phyloP scores from a whole-genome alignment of 2,888 invertebrate species.

The Branchinecta sandiegonensis region DNA sequence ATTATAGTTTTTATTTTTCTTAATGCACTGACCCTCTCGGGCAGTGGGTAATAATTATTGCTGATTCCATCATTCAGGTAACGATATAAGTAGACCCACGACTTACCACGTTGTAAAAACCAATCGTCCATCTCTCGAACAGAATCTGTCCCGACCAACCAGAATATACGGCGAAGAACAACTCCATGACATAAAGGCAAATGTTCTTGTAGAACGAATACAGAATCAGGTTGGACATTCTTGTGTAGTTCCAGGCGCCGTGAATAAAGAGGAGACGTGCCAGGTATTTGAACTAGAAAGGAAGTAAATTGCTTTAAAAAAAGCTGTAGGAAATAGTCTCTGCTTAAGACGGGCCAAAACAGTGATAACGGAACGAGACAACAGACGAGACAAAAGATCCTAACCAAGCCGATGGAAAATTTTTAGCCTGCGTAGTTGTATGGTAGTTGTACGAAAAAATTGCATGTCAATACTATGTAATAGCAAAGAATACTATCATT shows the following conservation, averaged over 20 bases:
- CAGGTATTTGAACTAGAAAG: constrained; percentile 71
- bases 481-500: too few relatives aligned
- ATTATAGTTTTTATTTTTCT: too few relatives aligned
- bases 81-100: background rate
- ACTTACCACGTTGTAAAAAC: constrained; percentile 83
- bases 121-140: constrained; percentile 96
- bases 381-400: too few relatives aligned
- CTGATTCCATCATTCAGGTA: too few relatives aligned
- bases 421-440: too few relatives aligned
- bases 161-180: constrained; percentile 96
- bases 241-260: constrained; percentile 96
- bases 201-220: constrained; percentile 99
- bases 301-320: constrained; percentile 22
- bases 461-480: too few relatives aligned
- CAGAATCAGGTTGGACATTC: constrained; percentile 92
- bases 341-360: background rate
- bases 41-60: too few relatives aligned
- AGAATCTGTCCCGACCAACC: constrained; percentile 98
- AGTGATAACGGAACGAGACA: constrained; percentile 5
- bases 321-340: constrained; percentile 17
- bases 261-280: constrained; percentile 83
- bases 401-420: too few relatives aligned
- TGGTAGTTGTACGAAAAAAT: too few relatives aligned
- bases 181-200: constrained; percentile 94
- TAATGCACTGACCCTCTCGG: too few relatives aligned